These are phyloP conservation scores for Xiphydria camelus DNA, from an alignment of 2,888 invertebrate species.

Conservation along the genomic window DNA sequence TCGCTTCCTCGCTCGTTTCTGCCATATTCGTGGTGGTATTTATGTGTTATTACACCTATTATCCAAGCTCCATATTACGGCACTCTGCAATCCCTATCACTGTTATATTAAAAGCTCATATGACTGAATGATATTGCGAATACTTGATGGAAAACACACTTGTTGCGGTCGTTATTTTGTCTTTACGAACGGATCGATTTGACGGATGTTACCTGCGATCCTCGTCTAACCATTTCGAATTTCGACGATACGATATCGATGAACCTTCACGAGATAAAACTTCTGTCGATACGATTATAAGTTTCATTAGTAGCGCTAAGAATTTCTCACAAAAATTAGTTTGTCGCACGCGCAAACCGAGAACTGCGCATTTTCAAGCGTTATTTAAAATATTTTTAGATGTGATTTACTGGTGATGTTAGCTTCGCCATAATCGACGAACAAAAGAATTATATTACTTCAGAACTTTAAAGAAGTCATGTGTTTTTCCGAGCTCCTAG, in stretches of 20 bases:
- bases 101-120: too few relatives aligned
- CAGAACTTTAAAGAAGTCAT: not conserved
- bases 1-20: not conserved
- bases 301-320: conserved; percentile 21
- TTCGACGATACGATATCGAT: conserved; percentile 24
- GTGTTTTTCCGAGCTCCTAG: conserved; percentile 2
- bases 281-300: conserved; percentile 15
- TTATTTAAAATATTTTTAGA: not conserved
- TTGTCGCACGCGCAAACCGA: not conserved
- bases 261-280: conserved; percentile 14
- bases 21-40: conserved; percentile 2
- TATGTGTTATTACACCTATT: not conserved
- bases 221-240: conserved; percentile 26
- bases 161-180: conserved; percentile 4
- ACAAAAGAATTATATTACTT: conserved; percentile 16
- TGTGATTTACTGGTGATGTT: not conserved
- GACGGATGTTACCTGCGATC: conserved; percentile 10
- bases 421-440: conserved; percentile 17
- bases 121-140: too few relatives aligned
- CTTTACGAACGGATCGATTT: conserved; percentile 1
- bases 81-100: conserved; percentile 6
- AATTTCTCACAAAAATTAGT: conserved; percentile 5
- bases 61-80: not conserved
- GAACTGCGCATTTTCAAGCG: conserved; percentile 2
- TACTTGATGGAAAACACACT: too few relatives aligned